Base-by-base conservation (phyloP, 2,113 vertebrate species). In the Capreolus pygargus region DNA sequence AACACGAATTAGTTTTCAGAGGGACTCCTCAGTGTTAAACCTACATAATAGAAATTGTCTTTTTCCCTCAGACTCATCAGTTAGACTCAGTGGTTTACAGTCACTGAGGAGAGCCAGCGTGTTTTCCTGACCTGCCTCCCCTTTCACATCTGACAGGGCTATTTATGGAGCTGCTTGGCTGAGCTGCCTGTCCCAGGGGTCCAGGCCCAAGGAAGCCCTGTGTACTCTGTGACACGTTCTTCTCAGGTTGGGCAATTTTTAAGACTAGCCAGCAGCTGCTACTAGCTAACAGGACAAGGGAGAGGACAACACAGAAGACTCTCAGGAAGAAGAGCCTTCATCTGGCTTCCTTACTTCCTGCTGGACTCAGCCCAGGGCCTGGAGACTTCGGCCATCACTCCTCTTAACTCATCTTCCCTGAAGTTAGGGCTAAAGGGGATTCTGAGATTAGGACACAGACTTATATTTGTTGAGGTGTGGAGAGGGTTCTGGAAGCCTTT, bases 91-190 rank as follows among this genome's bases (percentile, higher is more conserved):
- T 21, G 81, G 25, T 78, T 92, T 28, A 47, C 4, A 28, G 28
- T 36, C 36, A 30, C 43, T 0, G 11, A 55, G 86, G 61, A 87
- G 23, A n/a, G 7, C 19, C 79, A 61, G 91, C 23, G 16, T 81
- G 52, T 58, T 57, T 81, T 57, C 28, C 60, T 39, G 76, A 86
- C 57, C 50, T 17, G 55, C 50, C 83, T 64, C 82, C 21, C 47
- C 7, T 67, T 92, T 50, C 58, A 33, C 52, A 13, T 36, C 61
- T 39, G 89, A 39, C 58, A 74, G 64, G 85, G 81, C 92, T 98
- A 95, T 98, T 98, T 98, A 94, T 91, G 64, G 97, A 97, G 90
- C 43, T 67, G 84, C 43, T 61, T 23, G 45, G 45, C 39, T 45
- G 43, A 92, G 81, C 36, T 0, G 14, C 64, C 78, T 88, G 39